Evolutionary conservation across 1,140 invertebrate species (phyloP).

Genomic region (Rhopalosiphum maidis): DNA sequence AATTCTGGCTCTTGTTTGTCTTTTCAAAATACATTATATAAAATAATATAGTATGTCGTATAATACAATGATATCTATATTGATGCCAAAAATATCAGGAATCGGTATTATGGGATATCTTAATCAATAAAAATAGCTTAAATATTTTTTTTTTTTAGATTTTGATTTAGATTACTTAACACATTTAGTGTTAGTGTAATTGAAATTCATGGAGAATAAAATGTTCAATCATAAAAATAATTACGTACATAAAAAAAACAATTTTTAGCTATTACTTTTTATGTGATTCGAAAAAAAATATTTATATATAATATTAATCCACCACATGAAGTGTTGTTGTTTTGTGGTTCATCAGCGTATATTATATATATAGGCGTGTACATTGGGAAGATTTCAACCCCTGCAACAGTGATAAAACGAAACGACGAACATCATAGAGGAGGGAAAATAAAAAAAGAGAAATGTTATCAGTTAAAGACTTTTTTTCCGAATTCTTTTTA

Average conservation of each 20-base stretch:
- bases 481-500: slow-evolving; percentile 48
- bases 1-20: neutral
- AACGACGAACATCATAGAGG: slow-evolving; percentile 43
- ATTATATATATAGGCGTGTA: neutral
- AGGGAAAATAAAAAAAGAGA: slow-evolving; percentile 43
- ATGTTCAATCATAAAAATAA: neutral
- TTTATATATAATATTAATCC: slow-evolving; percentile 29
- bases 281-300: neutral
- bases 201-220: neutral
- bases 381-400: neutral
- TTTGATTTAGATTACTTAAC: neutral
- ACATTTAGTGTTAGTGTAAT: neutral
- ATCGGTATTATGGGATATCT: neutral
- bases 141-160: neutral
- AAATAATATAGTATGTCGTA: neutral
- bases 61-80: neutral
- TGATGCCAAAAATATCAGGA: neutral
- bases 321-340: slow-evolving; percentile 2
- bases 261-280: neutral
- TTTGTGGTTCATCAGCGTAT: slow-evolving; percentile 46
- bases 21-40: neutral
- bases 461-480: slow-evolving; percentile 52
- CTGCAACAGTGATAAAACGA: slow-evolving; percentile 43
- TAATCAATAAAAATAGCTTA: neutral
- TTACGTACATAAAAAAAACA: neutral